Evolutionary conservation across 2,797 vertebrate genomes (phyloP).

Genomic region (Brotula barbata): DNA sequence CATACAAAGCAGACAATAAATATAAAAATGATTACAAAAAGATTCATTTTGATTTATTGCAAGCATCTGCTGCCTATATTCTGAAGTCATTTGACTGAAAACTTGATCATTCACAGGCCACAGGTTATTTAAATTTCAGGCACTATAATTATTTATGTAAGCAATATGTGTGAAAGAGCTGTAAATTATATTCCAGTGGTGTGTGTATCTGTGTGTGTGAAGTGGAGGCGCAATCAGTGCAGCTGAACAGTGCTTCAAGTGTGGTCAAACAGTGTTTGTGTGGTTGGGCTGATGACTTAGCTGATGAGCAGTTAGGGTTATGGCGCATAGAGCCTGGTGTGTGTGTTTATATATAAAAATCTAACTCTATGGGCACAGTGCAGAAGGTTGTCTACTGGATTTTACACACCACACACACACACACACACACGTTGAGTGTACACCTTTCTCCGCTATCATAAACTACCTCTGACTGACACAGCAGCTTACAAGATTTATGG

Average conservation of each 20-base stretch:
- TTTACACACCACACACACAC: constrained; percentile 12
- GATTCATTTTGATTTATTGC: not conserved
- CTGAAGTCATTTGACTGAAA: constrained; percentile 13
- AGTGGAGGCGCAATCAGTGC: constrained; percentile 51
- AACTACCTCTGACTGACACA: constrained; percentile 62
- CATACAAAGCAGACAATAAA: not conserved
- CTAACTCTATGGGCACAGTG: constrained; percentile 14
- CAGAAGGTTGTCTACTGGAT: constrained; percentile 29
- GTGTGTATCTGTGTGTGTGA: constrained; percentile 38
- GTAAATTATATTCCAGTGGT: constrained; percentile 55
- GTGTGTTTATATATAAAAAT: constrained; percentile 44
- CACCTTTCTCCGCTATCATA: constrained; percentile 63
- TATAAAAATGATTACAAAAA: not conserved
- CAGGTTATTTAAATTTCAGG: constrained; percentile 50
- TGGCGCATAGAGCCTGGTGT: constrained; percentile 16
- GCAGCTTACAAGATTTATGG: constrained; percentile 60
- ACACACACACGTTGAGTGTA: constrained; percentile 31
- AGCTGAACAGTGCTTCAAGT: constrained; percentile 51
- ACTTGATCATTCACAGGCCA: constrained; percentile 35
- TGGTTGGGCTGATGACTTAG: constrained; percentile 66
- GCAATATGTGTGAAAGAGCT: constrained; percentile 49
- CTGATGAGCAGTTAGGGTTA: constrained; percentile 68
- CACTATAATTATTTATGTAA: constrained; percentile 41
- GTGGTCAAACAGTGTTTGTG: constrained; percentile 68
- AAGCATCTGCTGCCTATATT: constrained; percentile 6